These are phyloP conservation scores for Nasonia giraulti DNA, from an alignment of 1,140 invertebrate genomes.

Conservation along the genomic window DNA sequence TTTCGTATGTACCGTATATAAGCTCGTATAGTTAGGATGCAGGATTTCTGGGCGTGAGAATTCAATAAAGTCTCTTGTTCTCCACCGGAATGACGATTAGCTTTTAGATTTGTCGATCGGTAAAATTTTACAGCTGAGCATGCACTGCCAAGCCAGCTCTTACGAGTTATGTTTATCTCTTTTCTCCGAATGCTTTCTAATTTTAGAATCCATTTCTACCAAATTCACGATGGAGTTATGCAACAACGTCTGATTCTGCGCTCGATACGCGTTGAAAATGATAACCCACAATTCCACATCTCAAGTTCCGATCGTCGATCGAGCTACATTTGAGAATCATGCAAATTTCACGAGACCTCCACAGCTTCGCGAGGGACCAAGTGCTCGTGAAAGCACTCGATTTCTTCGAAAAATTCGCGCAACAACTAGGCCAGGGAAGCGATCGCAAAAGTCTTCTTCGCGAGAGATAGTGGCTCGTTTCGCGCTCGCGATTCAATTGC, in stretches of 20 bases:
- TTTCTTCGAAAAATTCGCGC: background rate
- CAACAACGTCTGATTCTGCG: too few relatives aligned
- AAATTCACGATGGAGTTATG: too few relatives aligned
- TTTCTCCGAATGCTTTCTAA: too few relatives aligned
- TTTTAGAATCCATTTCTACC: too few relatives aligned
- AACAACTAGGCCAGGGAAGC: conserved; percentile 37
- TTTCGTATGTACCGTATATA: background rate
- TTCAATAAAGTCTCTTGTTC: too few relatives aligned
- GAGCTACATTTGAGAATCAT: conserved; percentile 9
- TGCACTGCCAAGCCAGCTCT: too few relatives aligned
- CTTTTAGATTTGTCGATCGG: too few relatives aligned
- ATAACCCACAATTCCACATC: conserved; percentile 28
- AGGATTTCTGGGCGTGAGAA: background rate
- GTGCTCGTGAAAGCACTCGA: conserved; percentile 28
- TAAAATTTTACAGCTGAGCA: too few relatives aligned
- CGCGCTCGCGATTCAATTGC: conserved; percentile 7
- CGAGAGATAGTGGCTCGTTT: background rate
- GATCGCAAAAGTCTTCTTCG: conserved; percentile 26
- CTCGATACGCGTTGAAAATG: background rate
- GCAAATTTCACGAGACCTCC: background rate
- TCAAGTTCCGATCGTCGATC: background rate
- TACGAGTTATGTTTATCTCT: too few relatives aligned
- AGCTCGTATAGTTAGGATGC: conserved; percentile 4
- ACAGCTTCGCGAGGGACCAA: too few relatives aligned
- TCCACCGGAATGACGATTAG: too few relatives aligned